Conservation (phyloP, 2,113 vertebrate species). For the Ophthalmolycus amberensis region DNA sequence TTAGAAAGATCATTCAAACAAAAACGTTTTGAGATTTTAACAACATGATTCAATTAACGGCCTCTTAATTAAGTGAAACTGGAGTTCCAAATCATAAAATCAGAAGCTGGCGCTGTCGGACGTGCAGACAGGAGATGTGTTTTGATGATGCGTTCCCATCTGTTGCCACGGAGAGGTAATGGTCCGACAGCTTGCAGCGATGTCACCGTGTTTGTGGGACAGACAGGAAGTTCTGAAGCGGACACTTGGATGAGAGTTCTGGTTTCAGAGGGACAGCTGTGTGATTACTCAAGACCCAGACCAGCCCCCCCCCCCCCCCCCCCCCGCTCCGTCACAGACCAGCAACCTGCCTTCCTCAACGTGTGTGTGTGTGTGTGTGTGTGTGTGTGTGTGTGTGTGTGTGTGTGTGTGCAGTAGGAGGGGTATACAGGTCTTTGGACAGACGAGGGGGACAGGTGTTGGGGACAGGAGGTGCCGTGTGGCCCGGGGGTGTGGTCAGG, state of each 20-base stretch:
- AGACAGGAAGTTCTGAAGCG: conserved; percentile 30
- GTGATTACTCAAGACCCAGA: conserved; percentile 62
- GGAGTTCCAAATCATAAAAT: too few species aligned
- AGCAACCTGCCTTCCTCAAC: conserved; percentile 70
- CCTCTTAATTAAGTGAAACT: neutral
- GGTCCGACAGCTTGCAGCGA: conserved; percentile 49
- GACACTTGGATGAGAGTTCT: conserved; percentile 62
- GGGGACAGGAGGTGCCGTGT: conserved; percentile 80
- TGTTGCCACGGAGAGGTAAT: conserved; percentile 40
- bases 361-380: conserved; percentile 41
- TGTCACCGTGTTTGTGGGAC: conserved; percentile 36
- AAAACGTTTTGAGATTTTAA: too few species aligned
- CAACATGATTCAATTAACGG: neutral
- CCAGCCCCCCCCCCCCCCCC: too few species aligned
- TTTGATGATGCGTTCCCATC: conserved; percentile 59
- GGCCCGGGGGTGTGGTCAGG: conserved; percentile 78
- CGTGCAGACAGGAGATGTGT: conserved; percentile 16
- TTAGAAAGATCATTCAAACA: too few species aligned
- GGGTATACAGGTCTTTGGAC: conserved; percentile 61
- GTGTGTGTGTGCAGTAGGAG: conserved; percentile 17
- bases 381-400: conserved; percentile 40
- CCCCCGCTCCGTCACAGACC: conserved; percentile 64
- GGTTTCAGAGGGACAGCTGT: conserved; percentile 80
- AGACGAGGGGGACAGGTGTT: conserved; percentile 79
- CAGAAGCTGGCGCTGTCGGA: conserved; percentile 1